Base-by-base conservation (phyloP, 1,140 invertebrate genomes). In the Nixonia krombeini region DNA sequence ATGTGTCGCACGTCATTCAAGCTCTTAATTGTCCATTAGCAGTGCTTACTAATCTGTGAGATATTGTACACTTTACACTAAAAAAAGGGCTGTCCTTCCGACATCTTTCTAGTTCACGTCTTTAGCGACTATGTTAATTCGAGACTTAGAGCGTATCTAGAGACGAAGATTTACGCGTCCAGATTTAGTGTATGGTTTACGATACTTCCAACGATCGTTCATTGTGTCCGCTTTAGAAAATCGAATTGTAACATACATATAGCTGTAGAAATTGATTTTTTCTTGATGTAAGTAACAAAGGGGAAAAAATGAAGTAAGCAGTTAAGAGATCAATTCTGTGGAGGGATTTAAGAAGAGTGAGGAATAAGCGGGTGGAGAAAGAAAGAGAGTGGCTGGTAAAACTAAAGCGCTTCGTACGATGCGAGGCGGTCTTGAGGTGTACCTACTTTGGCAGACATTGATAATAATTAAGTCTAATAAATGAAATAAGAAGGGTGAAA, bases 391-490 rank as follows among this genome's bases (percentile, higher is more conserved):
- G 21, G 21, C 21, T 21, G 6, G 21, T 26, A 28, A 21, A 21
- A 21, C 21, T 21, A 21, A 21, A 21, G 21, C 21, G 21, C 21
- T 21, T 21, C 21, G 21, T 21, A n/a, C 7, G 16, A 31, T 33
- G 37, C 18, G 4, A 21, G 21, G 21, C 21, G 21, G 21, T 21
- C 21, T 21, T 6, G 21, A 21, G 21, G 21, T 69, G 58, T 70
- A 75, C 61, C 81, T 81, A 80, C 80, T 81, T 82, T 79, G 80
- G 78, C 80, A 83, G 79, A 80, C 65, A 82, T 82, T 81, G 78
- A 81, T 80, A 68, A 67, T 26, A 52, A 65, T 72, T 65, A 52
- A 70, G 51, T 63, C 52, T 68, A 56, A 65, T 28, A 33, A 45
- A 45, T 17, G 47, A 49, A 23, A n/a, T 26, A 21, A 47, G 33